Evolutionary conservation across 2,797 vertebrate genomes (phyloP).

Genomic region (Tinamus major): DNA sequence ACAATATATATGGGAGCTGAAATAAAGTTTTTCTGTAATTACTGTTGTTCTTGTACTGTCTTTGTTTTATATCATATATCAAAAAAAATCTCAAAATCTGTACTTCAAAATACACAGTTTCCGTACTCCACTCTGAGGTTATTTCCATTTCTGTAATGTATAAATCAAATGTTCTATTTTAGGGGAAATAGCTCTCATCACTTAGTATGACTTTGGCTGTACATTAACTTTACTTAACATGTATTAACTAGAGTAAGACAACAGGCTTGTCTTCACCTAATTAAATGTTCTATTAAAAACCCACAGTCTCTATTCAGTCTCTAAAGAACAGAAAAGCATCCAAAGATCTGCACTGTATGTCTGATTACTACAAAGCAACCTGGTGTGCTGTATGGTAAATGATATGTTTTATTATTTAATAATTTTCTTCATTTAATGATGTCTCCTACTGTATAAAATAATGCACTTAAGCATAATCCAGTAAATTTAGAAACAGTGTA

Average conservation of each 20-base stretch:
- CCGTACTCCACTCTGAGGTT: not conserved
- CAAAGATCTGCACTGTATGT: not conserved
- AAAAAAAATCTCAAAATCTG: not conserved
- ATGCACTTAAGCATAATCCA: not conserved
- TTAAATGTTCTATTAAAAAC: not conserved
- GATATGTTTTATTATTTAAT: not conserved
- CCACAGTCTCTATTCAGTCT: not conserved
- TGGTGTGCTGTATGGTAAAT: not conserved
- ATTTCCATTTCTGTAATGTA: not conserved
- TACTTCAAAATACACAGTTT: not conserved
- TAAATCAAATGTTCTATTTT: not conserved
- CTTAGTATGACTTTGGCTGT: not conserved
- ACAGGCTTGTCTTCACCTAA: not conserved
- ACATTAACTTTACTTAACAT: not conserved
- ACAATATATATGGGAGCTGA: not conserved
- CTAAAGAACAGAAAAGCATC: not conserved
- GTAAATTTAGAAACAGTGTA: not conserved
- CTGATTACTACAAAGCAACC: not conserved
- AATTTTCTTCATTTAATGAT: not conserved
- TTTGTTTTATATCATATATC: not conserved
- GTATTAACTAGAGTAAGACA: not conserved
- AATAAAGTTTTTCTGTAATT: not conserved
- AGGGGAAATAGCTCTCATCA: not conserved
- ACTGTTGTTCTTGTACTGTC: not conserved
- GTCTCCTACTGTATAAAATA: not conserved